Evolutionary conservation across 2,888 invertebrate species (phyloP).

Genomic region (Dione juno): DNA sequence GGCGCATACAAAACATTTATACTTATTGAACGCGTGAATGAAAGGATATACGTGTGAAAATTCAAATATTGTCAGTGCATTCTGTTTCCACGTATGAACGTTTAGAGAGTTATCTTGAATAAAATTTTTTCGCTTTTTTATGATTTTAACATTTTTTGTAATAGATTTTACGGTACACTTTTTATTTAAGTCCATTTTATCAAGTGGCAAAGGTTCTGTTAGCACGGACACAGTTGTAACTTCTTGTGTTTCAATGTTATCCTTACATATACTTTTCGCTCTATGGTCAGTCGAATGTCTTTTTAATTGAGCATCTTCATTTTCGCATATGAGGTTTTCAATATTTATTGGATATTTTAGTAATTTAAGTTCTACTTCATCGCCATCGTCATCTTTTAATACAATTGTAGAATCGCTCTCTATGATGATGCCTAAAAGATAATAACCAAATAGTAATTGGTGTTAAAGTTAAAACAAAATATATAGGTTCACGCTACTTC

Average conservation of each 20-base stretch:
- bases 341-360: constrained; percentile 63
- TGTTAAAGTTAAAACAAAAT: constrained; percentile 5
- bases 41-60: constrained; percentile 68
- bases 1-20: constrained; percentile 67
- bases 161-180: constrained; percentile 45
- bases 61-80: constrained; percentile 64
- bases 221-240: constrained; percentile 48
- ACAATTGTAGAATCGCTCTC: constrained; percentile 60
- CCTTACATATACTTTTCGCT: background rate
- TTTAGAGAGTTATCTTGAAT: constrained; percentile 46
- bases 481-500: too few species aligned
- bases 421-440: constrained; percentile 69
- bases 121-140: constrained; percentile 46
- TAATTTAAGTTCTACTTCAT: constrained; percentile 57
- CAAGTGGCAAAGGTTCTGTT: constrained; percentile 60
- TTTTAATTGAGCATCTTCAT: constrained; percentile 44
- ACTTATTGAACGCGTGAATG: constrained; percentile 62
- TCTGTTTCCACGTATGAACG: constrained; percentile 58
- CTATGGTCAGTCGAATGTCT: background rate
- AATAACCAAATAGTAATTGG: constrained; percentile 47
- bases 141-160: constrained; percentile 56
- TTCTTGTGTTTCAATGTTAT: constrained; percentile 32
- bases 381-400: constrained; percentile 62
- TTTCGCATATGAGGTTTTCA: constrained; percentile 53
- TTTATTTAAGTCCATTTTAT: constrained; percentile 51